Conservation (phyloP, 2,797 vertebrate genomes). For the Rhinogobio ventralis region DNA sequence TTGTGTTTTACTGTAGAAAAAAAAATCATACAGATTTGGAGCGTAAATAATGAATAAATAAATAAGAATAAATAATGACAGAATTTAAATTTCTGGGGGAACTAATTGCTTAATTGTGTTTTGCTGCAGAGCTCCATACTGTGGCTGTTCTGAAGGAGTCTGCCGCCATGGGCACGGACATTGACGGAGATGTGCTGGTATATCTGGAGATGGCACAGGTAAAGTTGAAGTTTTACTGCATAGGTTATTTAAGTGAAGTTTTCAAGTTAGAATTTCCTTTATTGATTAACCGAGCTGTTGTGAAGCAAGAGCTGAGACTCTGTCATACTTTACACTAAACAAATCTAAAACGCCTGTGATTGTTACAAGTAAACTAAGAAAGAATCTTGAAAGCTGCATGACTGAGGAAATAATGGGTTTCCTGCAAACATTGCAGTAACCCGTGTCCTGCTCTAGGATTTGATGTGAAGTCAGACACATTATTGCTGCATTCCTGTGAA, state of each 20-base stretch:
- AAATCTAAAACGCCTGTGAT: not conserved
- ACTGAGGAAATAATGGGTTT: not conserved
- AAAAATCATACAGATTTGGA: not conserved
- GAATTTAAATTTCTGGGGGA: not conserved
- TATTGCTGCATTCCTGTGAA: not conserved
- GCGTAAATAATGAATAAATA: too few relatives aligned
- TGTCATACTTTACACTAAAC: not conserved
- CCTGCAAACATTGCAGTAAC: not conserved
- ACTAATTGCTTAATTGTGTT: not conserved
- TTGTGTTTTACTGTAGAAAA: not conserved
- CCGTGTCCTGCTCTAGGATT: not conserved
- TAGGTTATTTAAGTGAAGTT: not conserved
- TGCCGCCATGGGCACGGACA: conserved; percentile 70
- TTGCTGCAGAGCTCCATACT: conserved; percentile 71
- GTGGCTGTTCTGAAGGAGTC: conserved; percentile 72
- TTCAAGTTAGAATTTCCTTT: not conserved
- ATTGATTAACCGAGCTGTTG: not conserved
- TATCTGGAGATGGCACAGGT: conserved; percentile 80
- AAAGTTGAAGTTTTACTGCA: not conserved
- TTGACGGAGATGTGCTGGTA: conserved; percentile 75
- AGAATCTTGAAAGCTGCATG: not conserved
- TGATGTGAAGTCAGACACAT: not conserved
- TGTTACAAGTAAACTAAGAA: not conserved
- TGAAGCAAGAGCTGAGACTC: not conserved
- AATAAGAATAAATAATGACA: not conserved